Conservation (phyloP, 1,140 invertebrate genomes). For the Brachionus rotundiformis region DNA sequence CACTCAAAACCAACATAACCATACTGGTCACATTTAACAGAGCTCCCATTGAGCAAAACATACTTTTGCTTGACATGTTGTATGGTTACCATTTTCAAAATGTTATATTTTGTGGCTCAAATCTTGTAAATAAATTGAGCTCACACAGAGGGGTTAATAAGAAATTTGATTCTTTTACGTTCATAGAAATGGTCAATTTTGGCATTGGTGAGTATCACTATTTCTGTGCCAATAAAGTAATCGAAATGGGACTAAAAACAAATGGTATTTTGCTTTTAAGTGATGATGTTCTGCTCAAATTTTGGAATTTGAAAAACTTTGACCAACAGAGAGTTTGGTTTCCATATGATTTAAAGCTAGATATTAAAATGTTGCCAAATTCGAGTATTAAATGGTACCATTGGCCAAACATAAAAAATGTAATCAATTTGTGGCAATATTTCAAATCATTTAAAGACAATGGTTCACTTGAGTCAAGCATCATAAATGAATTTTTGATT, state of each 20-base stretch:
- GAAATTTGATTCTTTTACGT: neutral
- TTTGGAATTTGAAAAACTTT: neutral
- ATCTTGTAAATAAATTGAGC: neutral
- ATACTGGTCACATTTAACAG: conserved; percentile 11
- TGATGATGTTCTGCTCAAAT: neutral
- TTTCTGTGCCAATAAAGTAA: neutral
- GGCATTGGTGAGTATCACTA: neutral
- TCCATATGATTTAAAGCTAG: neutral
- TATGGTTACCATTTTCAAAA: neutral
- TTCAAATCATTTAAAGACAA: too few relatives aligned
- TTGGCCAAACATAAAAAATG: too few relatives aligned
- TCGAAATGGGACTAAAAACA: neutral
- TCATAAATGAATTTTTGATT: neutral
- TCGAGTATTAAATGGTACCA: neutral
- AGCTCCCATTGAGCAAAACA: too few relatives aligned
- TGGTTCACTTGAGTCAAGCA: neutral
- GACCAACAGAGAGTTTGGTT: neutral
- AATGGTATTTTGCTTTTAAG: neutral
- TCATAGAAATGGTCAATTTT: neutral
- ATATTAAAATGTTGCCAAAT: neutral
- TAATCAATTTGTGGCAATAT: too few relatives aligned
- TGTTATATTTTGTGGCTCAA: neutral
- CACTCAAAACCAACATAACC: too few relatives aligned
- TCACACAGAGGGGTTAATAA: neutral
- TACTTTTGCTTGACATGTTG: too few relatives aligned